These are phyloP conservation scores for Zaprionus kolodkinae DNA, from an alignment of 1,140 invertebrate species.

Conservation along the genomic window DNA sequence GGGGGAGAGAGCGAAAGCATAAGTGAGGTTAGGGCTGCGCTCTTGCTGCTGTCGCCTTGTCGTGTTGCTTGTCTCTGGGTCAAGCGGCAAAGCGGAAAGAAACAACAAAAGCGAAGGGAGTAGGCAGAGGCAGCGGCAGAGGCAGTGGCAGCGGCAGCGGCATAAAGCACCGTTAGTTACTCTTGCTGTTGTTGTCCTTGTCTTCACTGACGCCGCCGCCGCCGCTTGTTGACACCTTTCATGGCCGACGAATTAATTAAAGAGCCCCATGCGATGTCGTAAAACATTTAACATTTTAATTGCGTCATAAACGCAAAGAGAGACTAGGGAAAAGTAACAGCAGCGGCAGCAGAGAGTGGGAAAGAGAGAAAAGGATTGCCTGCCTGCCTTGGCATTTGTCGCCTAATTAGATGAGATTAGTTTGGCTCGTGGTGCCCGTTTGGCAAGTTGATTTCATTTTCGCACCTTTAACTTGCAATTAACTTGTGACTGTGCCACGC, in stretches of 20 bases:
- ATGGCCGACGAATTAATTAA: constrained; percentile 77
- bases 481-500: constrained; percentile 30
- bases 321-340: not conserved
- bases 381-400: constrained; percentile 59
- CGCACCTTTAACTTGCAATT: constrained; percentile 5
- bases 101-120: constrained; percentile 12
- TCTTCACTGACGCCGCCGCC: constrained; percentile 29
- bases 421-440: constrained; percentile 34
- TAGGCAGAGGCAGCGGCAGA: constrained; percentile 1
- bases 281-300: constrained; percentile 81
- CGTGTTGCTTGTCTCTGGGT: constrained; percentile 65
- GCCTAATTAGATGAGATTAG: constrained; percentile 78
- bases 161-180: constrained; percentile 3
- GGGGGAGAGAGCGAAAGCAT: not conserved
- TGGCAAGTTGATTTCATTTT: constrained; percentile 46
- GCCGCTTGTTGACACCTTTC: constrained; percentile 74
- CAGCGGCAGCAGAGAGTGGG: constrained; percentile 17
- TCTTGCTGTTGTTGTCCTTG: constrained; percentile 37
- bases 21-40: not conserved
- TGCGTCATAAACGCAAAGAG: constrained; percentile 64
- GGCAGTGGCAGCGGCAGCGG: not conserved
- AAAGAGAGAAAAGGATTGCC: constrained; percentile 19
- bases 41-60: constrained; percentile 22
- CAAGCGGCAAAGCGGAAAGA: constrained; percentile 62
- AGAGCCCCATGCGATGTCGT: constrained; percentile 63